phyloP scores from a whole-genome alignment of 2,797 vertebrate genomes.

The Cossypha dichroa region DNA sequence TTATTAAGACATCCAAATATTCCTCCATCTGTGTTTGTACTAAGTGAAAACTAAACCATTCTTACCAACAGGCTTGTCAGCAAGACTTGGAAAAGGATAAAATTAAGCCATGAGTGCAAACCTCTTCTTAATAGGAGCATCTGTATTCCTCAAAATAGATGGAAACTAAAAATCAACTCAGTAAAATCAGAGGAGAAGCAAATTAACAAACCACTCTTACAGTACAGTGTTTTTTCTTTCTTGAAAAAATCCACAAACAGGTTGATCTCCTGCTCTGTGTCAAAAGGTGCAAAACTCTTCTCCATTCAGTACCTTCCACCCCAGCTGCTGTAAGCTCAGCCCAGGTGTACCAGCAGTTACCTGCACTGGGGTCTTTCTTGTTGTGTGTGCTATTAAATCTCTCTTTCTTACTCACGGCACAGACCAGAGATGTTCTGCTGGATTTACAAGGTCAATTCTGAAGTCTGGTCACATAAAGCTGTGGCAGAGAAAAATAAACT shows the following conservation, averaged over 20 bases:
- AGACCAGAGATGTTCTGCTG: not conserved
- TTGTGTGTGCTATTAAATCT: not conserved
- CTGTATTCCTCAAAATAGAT: not conserved
- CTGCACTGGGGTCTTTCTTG: not conserved
- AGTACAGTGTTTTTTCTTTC: not conserved
- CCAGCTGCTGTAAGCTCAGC: not conserved
- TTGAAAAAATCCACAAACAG: not conserved
- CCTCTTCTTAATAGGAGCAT: not conserved
- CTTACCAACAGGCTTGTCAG: not conserved
- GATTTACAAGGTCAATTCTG: not conserved
- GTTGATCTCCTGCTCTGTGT: not conserved
- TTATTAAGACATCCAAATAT: not conserved
- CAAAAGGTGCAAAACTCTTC: not conserved
- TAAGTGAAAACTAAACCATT: not conserved
- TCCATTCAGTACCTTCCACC: not conserved
- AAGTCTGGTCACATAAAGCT: not conserved
- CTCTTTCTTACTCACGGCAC: not conserved
- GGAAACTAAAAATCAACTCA: not conserved
- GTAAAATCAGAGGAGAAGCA: not conserved
- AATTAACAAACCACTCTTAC: not conserved
- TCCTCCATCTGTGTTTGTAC: not conserved
- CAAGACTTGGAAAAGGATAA: not conserved
- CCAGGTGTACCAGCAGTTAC: not conserved
- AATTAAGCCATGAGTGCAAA: not conserved
- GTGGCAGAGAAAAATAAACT: conserved; percentile 19